Conservation (phyloP, 1,140 invertebrate genomes). For the Cydia amplana region DNA sequence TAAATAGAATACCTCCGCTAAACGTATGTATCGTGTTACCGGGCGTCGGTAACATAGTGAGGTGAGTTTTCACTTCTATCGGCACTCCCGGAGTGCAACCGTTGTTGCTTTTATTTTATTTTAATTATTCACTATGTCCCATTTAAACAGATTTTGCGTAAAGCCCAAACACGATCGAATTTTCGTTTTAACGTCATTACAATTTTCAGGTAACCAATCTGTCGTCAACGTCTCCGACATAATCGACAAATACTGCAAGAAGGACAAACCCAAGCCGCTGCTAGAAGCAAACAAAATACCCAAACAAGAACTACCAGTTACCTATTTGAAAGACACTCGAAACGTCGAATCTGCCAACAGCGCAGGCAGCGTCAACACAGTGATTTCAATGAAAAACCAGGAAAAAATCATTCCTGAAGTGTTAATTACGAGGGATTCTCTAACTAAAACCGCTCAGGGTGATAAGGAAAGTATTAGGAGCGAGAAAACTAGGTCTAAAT, state of each 20-base stretch:
- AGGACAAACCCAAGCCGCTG: conserved; percentile 58
- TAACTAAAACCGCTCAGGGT: conserved; percentile 40
- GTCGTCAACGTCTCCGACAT: conserved; percentile 64
- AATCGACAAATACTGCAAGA: conserved; percentile 56
- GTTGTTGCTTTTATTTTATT: no score
- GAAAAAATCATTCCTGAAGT: conserved; percentile 51
- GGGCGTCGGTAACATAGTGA: no score
- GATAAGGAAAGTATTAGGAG: conserved; percentile 35
- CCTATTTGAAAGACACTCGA: conserved; percentile 55
- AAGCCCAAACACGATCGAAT: background rate
- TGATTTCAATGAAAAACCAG: conserved; percentile 55
- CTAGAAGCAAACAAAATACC: conserved; percentile 51
- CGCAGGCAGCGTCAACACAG: conserved; percentile 56
- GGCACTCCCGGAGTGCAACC: no score
- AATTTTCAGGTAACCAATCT: conserved; percentile 62
- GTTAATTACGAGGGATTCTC: conserved; percentile 45
- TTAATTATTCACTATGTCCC: no score
- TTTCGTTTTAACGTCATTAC: background rate
- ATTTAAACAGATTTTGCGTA: no score
- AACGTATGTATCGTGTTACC: no score
- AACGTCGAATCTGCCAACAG: conserved; percentile 56
- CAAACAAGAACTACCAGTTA: conserved; percentile 49
- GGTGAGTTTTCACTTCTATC: no score
- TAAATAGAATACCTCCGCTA: no score
- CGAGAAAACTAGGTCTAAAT: conserved; percentile 53